Evolutionary conservation across 2,797 vertebrate species (phyloP).

Genomic region (Capromys pilorides): DNA sequence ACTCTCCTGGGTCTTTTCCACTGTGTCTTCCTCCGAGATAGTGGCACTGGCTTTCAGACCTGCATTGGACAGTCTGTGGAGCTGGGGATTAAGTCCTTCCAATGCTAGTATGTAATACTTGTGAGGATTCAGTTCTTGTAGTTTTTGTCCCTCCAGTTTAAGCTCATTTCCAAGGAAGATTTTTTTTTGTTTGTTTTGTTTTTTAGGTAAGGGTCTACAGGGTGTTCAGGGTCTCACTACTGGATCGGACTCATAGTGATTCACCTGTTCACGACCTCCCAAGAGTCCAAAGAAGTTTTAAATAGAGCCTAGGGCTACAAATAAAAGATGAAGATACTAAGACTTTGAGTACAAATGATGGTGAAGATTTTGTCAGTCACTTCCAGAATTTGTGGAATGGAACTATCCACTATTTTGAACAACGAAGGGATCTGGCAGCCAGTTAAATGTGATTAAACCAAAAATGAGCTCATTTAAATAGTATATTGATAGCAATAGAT

Average conservation of each 20-base stretch:
- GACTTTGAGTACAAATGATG: not conserved
- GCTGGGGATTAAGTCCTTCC: not conserved
- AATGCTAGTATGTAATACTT: not conserved
- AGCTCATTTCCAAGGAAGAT: not conserved
- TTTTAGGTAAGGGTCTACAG: no score
- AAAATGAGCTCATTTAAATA: not conserved
- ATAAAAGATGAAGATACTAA: not conserved
- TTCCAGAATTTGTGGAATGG: conserved; percentile 37
- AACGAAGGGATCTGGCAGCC: conserved; percentile 13
- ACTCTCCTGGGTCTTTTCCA: not conserved
- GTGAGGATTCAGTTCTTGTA: not conserved
- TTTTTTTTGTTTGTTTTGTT: not conserved
- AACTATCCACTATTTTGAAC: conserved; percentile 25
- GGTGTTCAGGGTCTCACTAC: no score
- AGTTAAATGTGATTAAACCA: not conserved
- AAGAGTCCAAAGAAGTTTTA: not conserved
- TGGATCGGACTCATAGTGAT: no score
- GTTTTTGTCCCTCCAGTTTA: not conserved
- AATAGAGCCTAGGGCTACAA: not conserved
- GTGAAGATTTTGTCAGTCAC: not conserved
- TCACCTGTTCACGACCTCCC: no score
- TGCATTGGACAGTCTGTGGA: not conserved
- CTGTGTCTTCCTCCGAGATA: not conserved
- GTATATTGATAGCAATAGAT: not conserved
- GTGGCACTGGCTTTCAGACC: not conserved